A percentile compares a stretch with the other conserved stretches of the same genome.
Conservation (phyloP, 1,140 invertebrate species). For the Drosophila melanogaster region DNA sequence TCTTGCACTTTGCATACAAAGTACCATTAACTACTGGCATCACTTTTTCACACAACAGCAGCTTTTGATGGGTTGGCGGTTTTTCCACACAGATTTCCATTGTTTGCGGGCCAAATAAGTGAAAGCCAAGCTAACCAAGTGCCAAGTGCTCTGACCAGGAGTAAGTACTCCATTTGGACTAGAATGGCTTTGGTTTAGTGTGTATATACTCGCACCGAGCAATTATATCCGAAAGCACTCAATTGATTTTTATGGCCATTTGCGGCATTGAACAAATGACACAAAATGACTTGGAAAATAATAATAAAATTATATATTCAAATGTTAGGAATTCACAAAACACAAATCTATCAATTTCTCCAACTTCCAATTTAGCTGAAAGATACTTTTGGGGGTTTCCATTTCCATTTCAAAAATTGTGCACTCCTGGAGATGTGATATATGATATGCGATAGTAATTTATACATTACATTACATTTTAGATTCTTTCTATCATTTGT, state of each 20-base stretch:
- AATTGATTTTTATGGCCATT: neutral
- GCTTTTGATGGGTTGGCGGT: conserved; percentile 56
- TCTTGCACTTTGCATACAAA: conserved; percentile 83
- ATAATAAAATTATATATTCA: too few relatives aligned
- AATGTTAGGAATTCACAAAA: too few relatives aligned
- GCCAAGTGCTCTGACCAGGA: conserved; percentile 20
- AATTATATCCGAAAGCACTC: neutral
- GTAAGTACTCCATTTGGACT: conserved; percentile 5
- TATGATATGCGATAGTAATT: too few relatives aligned
- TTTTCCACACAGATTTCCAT: conserved; percentile 63
- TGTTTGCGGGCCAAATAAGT: conserved; percentile 9
- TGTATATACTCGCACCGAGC: neutral
- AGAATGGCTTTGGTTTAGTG: conserved; percentile 10
- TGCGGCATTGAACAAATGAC: too few relatives aligned
- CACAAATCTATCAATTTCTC: too few relatives aligned
- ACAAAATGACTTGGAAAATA: too few relatives aligned
- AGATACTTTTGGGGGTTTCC: too few relatives aligned
- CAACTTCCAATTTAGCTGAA: too few relatives aligned
- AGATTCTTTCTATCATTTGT: neutral
- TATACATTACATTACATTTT: neutral
- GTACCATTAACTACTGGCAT: conserved; percentile 77
- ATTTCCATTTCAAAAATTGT: too few relatives aligned
- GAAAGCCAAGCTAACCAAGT: conserved; percentile 24
- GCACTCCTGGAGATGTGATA: too few relatives aligned
- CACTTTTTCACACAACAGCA: conserved; percentile 67